Conservation (phyloP, 2,113 vertebrate species). For the Uropsilus gracilis region DNA sequence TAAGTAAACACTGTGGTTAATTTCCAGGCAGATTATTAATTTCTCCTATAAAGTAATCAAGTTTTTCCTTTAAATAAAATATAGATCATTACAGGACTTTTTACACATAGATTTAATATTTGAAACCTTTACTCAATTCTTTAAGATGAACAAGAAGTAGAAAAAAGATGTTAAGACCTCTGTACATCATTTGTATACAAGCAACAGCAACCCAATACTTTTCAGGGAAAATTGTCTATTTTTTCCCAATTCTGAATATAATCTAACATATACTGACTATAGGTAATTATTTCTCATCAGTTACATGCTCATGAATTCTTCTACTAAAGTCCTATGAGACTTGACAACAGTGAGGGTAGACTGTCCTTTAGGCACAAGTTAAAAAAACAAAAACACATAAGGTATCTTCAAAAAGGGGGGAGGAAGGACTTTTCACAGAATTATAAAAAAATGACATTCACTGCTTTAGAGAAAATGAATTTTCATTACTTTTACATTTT, state of each 20-base stretch:
- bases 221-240: constrained; percentile 13
- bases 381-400: constrained; percentile 65
- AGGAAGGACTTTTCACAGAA: constrained; percentile 59
- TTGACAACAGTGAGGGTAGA: not conserved
- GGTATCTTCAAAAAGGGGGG: constrained; percentile 48
- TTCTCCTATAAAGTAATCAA: constrained; percentile 44
- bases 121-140: constrained; percentile 47
- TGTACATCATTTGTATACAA: not conserved
- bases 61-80: constrained; percentile 36
- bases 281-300: constrained; percentile 55
- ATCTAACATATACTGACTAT: not conserved
- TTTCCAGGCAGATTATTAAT: constrained; percentile 36
- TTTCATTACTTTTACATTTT: constrained; percentile 79
- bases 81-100: constrained; percentile 27
- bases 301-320: not conserved
- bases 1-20: constrained; percentile 45
- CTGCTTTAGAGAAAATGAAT: constrained; percentile 71
- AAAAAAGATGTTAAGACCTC: constrained; percentile 19
- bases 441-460: constrained; percentile 66
- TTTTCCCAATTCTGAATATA: constrained; percentile 33
- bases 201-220: not conserved
- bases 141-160: constrained; percentile 55
- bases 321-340: not conserved
- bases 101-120: constrained; percentile 42
- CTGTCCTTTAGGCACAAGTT: constrained; percentile 70